Conservation (phyloP, 2,888 invertebrate species). For the Andrena fulva region DNA sequence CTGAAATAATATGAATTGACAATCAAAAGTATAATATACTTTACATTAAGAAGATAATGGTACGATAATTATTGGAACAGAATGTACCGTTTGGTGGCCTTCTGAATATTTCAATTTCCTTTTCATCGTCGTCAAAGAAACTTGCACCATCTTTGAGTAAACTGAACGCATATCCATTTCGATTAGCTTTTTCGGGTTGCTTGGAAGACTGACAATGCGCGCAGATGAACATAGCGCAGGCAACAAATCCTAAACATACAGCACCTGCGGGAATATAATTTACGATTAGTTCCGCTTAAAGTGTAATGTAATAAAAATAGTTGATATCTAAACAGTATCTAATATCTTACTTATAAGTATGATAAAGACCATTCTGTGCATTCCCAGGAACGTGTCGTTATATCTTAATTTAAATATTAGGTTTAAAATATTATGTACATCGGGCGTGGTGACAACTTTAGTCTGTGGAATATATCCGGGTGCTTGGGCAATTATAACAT, state of each 20-base stretch:
- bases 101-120: slow-evolving; percentile 85
- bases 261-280: slow-evolving; percentile 85
- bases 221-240: slow-evolving; percentile 87
- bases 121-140: slow-evolving; percentile 86
- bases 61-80: not conserved
- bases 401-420: slow-evolving; percentile 89
- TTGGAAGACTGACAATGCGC: slow-evolving; percentile 85
- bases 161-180: slow-evolving; percentile 87
- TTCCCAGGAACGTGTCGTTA: slow-evolving; percentile 90
- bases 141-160: slow-evolving; percentile 86
- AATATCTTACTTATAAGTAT: slow-evolving; percentile 88
- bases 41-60: not conserved
- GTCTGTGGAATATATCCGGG: slow-evolving; percentile 87
- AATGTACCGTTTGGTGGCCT: slow-evolving; percentile 80
- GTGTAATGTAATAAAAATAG: not conserved
- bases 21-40: slow-evolving; percentile 4
- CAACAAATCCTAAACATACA: slow-evolving; percentile 86
- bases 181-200: slow-evolving; percentile 82
- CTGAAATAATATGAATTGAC: slow-evolving; percentile 44
- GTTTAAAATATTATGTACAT: slow-evolving; percentile 71
- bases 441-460: slow-evolving; percentile 85
- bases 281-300: not conserved
- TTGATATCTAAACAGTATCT: not conserved
- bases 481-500: slow-evolving; percentile 86
- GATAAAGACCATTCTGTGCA: slow-evolving; percentile 92